These are phyloP conservation scores for Timandra comae DNA, from an alignment of 2,888 invertebrate species.

Conservation along the genomic window DNA sequence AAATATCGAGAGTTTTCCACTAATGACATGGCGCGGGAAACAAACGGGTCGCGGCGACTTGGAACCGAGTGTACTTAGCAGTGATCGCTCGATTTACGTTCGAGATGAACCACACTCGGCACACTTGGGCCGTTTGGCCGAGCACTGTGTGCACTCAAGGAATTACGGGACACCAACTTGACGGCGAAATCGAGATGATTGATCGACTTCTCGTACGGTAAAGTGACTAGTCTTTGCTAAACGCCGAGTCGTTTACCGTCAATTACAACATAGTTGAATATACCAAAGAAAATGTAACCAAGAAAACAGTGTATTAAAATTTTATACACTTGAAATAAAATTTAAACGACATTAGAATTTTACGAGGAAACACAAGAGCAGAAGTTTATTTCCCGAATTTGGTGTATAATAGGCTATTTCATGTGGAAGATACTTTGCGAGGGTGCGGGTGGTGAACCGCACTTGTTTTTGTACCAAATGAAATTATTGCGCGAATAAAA, in stretches of 20 bases:
- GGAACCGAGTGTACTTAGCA: slow-evolving; percentile 12
- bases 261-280: too few relatives aligned
- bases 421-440: slow-evolving; percentile 63
- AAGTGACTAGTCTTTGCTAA: too few relatives aligned
- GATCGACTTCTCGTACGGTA: slow-evolving; percentile 2
- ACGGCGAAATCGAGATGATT: slow-evolving; percentile 3
- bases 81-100: slow-evolving; percentile 20
- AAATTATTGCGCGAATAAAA: slow-evolving; percentile 73
- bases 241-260: too few relatives aligned
- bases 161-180: slow-evolving; percentile 2
- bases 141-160: slow-evolving; percentile 4
- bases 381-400: slow-evolving; percentile 59
- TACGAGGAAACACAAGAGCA: slow-evolving; percentile 43
- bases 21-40: slow-evolving; percentile 71
- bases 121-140: neutral
- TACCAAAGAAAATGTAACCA: too few relatives aligned
- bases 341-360: slow-evolving; percentile 36
- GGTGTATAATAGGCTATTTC: slow-evolving; percentile 70
- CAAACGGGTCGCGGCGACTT: slow-evolving; percentile 50
- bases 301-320: too few relatives aligned
- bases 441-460: slow-evolving; percentile 28
- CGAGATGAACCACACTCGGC: slow-evolving; percentile 14
- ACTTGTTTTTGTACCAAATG: slow-evolving; percentile 72
- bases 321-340: too few relatives aligned
- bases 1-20: slow-evolving; percentile 72